Evolutionary conservation across 2,888 invertebrate genomes (phyloP), one percentile per base, ranked within the genome.

Genomic region (Nematopogon swammerdamellus): DNA sequence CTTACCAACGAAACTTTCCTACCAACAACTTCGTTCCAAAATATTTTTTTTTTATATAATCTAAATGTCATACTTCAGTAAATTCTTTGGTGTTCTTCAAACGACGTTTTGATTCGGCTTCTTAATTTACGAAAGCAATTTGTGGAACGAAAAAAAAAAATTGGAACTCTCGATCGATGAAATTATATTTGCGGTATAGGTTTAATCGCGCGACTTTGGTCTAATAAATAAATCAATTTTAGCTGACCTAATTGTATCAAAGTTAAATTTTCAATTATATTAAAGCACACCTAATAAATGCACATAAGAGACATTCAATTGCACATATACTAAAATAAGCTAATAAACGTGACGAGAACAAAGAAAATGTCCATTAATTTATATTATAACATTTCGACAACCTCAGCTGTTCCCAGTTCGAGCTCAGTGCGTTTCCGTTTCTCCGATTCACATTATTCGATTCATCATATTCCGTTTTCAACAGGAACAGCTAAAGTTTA

Each of bases 71-170:
- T 46, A 18, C 20, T 62, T 68, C 63, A 68, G 67, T 70, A 66
- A 72, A 70, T 67, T 70, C 65, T 71, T 79, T 79, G 77, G 77
- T 79, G 77, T 76, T 79, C 68, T 76, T 64, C 65, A 64, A 62
- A 65, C 64, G 64, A 64, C 50, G 49, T 49, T 29, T 44, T 36
- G 36, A 36, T 36, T 36, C 36, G 3, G 8, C 11, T 36, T 36
- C 36, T 36, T 36, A 36, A 36, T 36, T 36, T 36, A 36, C 36
- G 36, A 36, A 36, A 36, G 8, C 36, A 36, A 25, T 25, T n/a
- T 6, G 8, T 25, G 25, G 4, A 8, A 25, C 25, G 25, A 4
- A 25, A 25, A 25, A 25, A 25, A 6, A 8, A 25, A 25, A 4
- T 4, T 25, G 25, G 25, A 25, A 25, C 25, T 25, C n/a, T 25